Percentiles rank a stretch among this genome's conserved stretches.
These are phyloP conservation scores for Sinocyclocheilus anophthalmus DNA, from an alignment of 2,113 vertebrate species.

Conservation along the genomic window DNA sequence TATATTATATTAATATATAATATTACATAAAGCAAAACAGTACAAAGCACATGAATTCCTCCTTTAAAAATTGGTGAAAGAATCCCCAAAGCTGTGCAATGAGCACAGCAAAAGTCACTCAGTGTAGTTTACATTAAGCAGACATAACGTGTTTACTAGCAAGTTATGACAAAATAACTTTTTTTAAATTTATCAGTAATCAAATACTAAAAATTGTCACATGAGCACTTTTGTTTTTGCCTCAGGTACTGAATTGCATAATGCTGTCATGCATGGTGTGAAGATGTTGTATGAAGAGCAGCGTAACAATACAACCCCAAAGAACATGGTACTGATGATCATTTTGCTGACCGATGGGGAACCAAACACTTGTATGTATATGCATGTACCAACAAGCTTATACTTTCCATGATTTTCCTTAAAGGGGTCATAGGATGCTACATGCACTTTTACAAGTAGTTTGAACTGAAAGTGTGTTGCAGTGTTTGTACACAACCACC, in stretches of 20 bases:
- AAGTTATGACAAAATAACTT: no score
- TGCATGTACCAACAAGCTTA: no score
- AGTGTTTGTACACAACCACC: no score
- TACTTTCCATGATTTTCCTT: no score
- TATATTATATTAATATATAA: no score
- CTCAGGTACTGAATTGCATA: slow-evolving; percentile 73
- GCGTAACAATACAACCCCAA: slow-evolving; percentile 54
- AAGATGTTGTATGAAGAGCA: slow-evolving; percentile 62
- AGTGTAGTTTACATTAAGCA: not conserved
- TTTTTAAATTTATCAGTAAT: not conserved
- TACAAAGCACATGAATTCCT: not conserved
- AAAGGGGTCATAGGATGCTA: no score
- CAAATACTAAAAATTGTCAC: not conserved
- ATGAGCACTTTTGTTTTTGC: slow-evolving; percentile 2
- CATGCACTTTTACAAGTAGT: no score
- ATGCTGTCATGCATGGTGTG: slow-evolving; percentile 62
- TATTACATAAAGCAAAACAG: not conserved
- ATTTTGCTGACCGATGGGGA: slow-evolving; percentile 76
- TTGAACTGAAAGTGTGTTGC: no score
- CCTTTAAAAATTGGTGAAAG: not conserved
- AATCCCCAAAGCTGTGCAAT: not conserved
- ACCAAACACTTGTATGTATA: no score
- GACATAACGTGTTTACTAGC: no score
- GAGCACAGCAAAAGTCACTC: not conserved
- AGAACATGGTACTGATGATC: slow-evolving; percentile 71